Evolutionary conservation across 92 coral and sea anemone genomes (phyloP).

Genomic region (Parazoanthus darwini): DNA sequence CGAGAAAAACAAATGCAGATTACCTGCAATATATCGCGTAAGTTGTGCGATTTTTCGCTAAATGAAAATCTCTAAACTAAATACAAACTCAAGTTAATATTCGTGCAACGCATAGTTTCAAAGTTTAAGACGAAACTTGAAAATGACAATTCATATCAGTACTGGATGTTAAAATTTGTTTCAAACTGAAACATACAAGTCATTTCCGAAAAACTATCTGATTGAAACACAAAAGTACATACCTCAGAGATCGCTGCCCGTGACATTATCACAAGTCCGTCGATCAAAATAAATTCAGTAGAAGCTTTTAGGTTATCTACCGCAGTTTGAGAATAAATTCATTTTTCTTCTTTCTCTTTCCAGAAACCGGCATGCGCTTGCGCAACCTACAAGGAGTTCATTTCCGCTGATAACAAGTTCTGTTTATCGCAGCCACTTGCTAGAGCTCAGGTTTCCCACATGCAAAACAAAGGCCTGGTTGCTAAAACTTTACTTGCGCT

Average conservation of each 20-base stretch:
- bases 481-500: neutral
- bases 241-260: constrained; percentile 15
- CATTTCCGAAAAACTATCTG: neutral
- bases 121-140: neutral
- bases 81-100: neutral
- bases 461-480: constrained; percentile 12
- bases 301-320: neutral
- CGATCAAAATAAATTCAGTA: neutral
- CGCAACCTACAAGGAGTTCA: neutral
- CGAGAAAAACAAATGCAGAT: neutral
- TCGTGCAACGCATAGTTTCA: neutral
- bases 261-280: constrained; percentile 22
- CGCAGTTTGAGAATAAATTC: constrained; percentile 12
- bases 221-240: neutral
- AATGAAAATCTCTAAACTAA: neutral
- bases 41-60: no score
- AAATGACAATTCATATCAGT: neutral
- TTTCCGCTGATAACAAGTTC: neutral
- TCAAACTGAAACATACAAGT: neutral
- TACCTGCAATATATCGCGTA: neutral
- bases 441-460: neutral
- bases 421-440: neutral
- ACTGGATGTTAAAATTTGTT: neutral
- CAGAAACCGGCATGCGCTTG: constrained; percentile 43
- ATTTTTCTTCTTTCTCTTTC: constrained; percentile 14